Evolutionary conservation across 1,140 invertebrate species (phyloP), one percentile per base, ranked within the genome.

Genomic region (Telenomus remus): DNA sequence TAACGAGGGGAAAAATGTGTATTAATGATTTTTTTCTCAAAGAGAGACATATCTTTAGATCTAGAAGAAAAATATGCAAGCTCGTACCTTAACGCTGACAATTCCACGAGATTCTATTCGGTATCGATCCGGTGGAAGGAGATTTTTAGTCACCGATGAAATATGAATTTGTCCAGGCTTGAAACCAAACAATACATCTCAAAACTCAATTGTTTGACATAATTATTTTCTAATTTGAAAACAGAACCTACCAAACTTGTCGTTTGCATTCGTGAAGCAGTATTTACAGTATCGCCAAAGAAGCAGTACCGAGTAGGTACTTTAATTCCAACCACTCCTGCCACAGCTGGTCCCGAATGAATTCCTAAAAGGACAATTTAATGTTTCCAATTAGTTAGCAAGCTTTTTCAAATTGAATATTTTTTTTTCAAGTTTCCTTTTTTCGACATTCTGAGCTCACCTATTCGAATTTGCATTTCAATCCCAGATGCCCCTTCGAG

Each of bases 241-340:
- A n/a, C n/a, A n/a, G n/a, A n/a, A n/a, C 83, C 80, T 87, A 94
- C 94, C 88, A 90, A 81, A 73, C 93, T 92, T 6, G 92, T 91
- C 0, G 94, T 93, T 79, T 95, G 94, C 95, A 97, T 96, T 63
- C 95, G 90, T 0, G 95, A 94, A 4, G 94, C 94, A 0, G 94
- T 95, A 79, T 96, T 96, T 7, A 95, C 93, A 1, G 95, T 96
- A 82, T 97, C 96, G 0, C 96, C 96, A 68, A 95, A 95, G 4
- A 95, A 91, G 70, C 94, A 95, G 82, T 95, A 95, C 64, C 91
- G 84, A 0, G 69, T 50, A 0, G 91, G 93, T 79, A 94, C 91
- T 82, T 93, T 93, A 27, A 93, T 86, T 0, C 93, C 93, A 0
- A 96, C 93, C 1, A 96, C 93, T n/a, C 94, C 94, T 4, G 93